phyloP scores from a whole-genome alignment of 2,113 vertebrate genomes.

The Xenopus laevis region DNA sequence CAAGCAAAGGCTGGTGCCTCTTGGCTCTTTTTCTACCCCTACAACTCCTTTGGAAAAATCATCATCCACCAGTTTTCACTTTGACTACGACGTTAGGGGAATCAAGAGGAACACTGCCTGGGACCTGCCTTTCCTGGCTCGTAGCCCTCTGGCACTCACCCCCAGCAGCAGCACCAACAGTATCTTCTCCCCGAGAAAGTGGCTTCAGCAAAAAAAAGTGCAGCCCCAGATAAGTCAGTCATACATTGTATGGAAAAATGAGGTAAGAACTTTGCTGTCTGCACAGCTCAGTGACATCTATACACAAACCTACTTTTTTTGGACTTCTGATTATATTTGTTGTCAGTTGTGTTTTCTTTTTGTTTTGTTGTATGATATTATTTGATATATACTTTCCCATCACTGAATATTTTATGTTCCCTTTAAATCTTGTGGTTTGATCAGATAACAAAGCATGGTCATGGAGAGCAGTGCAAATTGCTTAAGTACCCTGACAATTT shows the following conservation, averaged over 20 bases:
- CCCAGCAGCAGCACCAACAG: conserved; percentile 67
- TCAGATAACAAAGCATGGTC: neutral
- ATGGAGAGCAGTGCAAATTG: neutral
- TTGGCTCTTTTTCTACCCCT: conserved; percentile 69
- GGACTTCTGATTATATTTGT: too few relatives aligned
- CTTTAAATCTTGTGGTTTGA: neutral
- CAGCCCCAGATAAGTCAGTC: conserved; percentile 68
- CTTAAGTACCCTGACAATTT: neutral
- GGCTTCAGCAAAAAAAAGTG: conserved; percentile 82
- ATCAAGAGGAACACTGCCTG: conserved; percentile 74
- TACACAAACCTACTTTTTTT: too few relatives aligned
- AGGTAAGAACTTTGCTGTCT: conserved; percentile 66
- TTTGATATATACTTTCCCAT: neutral
- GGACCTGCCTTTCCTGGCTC: conserved; percentile 75
- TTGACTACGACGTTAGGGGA: conserved; percentile 74
- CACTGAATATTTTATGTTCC: neutral
- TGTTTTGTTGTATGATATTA: too few relatives aligned
- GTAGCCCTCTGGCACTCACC: conserved; percentile 58
- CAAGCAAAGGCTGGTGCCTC: conserved; percentile 45
- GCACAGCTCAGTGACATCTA: too few relatives aligned
- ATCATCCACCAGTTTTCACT: conserved; percentile 75
- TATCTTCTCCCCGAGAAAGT: conserved; percentile 78
- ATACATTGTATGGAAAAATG: conserved; percentile 79
- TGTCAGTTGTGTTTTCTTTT: too few relatives aligned
- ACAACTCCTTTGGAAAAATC: conserved; percentile 76